These are phyloP conservation scores for Boloria euphrosyne DNA, from an alignment of 2,888 invertebrate genomes.

Conservation along the genomic window DNA sequence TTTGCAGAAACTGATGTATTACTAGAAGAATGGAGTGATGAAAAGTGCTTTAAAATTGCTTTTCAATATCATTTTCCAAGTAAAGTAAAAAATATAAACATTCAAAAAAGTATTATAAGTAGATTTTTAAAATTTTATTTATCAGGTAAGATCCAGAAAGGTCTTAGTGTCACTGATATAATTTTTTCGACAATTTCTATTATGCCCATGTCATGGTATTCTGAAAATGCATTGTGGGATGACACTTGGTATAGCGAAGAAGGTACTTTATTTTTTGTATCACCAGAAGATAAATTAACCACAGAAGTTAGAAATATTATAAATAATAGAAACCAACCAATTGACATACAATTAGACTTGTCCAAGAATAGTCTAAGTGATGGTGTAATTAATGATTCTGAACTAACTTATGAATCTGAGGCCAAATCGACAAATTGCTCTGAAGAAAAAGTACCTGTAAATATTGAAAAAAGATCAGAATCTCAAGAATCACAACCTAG, in stretches of 20 bases:
- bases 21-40: constrained; percentile 36
- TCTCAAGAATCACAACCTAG: background rate
- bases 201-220: constrained; percentile 32
- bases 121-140: constrained; percentile 42
- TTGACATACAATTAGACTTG: no score
- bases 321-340: background rate
- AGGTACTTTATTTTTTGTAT: constrained; percentile 42
- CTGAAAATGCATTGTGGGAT: constrained; percentile 41
- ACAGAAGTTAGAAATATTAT: constrained; percentile 30
- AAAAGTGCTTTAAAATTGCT: constrained; percentile 31
- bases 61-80: constrained; percentile 34
- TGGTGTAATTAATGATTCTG: background rate
- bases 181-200: constrained; percentile 42
- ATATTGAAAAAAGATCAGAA: background rate
- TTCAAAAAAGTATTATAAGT: constrained; percentile 39
- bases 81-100: constrained; percentile 24
- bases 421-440: background rate
- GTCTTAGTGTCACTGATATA: constrained; percentile 38
- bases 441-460: background rate
- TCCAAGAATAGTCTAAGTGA: no score
- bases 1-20: constrained; percentile 15
- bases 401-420: background rate
- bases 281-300: constrained; percentile 42
- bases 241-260: constrained; percentile 32
- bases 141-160: constrained; percentile 41